Percentiles rank a stretch among this genome's conserved stretches.
Conservation (phyloP, 2,113 vertebrate genomes). For the Pollachius pollachius region DNA sequence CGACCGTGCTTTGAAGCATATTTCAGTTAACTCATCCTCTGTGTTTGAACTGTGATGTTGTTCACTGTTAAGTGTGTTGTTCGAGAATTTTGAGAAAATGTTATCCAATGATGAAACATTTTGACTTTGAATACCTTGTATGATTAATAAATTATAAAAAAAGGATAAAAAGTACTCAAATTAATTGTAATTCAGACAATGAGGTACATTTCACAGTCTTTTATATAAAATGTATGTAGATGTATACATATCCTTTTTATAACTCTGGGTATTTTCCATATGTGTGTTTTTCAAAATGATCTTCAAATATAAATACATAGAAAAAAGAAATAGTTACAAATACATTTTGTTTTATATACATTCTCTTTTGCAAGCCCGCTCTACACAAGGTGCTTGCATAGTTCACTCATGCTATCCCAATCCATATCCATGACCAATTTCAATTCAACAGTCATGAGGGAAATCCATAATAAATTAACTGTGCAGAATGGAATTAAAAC, state of each 20-base stretch:
- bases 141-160: not conserved
- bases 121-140: no score
- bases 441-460: constrained; percentile 13
- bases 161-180: constrained; percentile 35
- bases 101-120: no score
- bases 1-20: no score
- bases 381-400: constrained; percentile 49
- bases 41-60: no score
- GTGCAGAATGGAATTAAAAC: constrained; percentile 46
- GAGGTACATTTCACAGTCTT: constrained; percentile 34
- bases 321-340: constrained; percentile 61
- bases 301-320: constrained; percentile 55
- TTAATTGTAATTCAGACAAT: constrained; percentile 54
- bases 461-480: constrained; percentile 25
- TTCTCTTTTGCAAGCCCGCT: constrained; percentile 32
- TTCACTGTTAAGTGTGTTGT: no score
- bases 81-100: no score
- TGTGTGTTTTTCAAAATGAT: constrained; percentile 29
- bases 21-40: no score
- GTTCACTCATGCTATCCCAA: constrained; percentile 38
- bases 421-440: constrained; percentile 46
- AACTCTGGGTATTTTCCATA: constrained; percentile 17
- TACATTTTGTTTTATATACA: constrained; percentile 41
- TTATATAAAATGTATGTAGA: constrained; percentile 49
- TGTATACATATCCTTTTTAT: constrained; percentile 30